Conservation (phyloP, 2,888 invertebrate genomes). For the Kryphioiulus occultus region DNA sequence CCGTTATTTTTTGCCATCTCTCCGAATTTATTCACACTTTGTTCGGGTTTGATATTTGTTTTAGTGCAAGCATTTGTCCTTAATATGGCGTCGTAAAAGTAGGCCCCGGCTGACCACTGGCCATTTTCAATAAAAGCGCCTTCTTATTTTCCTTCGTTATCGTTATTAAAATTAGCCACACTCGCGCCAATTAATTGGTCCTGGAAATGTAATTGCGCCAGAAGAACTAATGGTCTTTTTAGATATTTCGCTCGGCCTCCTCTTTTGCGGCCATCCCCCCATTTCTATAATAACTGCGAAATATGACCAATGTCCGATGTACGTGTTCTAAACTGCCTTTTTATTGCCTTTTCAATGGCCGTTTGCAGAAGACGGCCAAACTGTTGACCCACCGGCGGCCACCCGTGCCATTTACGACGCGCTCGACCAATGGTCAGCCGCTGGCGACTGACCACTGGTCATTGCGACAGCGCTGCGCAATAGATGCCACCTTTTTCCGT, state of each 20-base stretch:
- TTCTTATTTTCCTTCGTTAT: slow-evolving; percentile 27
- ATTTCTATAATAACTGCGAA: slow-evolving; percentile 14
- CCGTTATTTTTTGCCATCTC: background rate
- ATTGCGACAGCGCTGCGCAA: background rate
- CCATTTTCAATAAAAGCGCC: slow-evolving; percentile 35
- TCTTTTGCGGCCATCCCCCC: slow-evolving; percentile 7
- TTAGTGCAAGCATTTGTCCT: slow-evolving; percentile 30
- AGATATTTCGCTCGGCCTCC: slow-evolving; percentile 21
- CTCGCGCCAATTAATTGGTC: slow-evolving; percentile 35
- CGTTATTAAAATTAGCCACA: slow-evolving; percentile 35
- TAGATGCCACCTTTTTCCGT: background rate
- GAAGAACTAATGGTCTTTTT: slow-evolving; percentile 35
- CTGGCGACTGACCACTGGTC: background rate
- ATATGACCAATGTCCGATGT: slow-evolving; percentile 35
- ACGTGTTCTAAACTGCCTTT: slow-evolving; percentile 35
- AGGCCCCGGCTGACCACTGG: slow-evolving; percentile 25
- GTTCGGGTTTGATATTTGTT: background rate
- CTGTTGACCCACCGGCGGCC: slow-evolving; percentile 22
- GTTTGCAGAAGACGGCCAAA: slow-evolving; percentile 35
- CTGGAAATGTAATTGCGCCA: slow-evolving; percentile 35
- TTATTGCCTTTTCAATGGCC: slow-evolving; percentile 31
- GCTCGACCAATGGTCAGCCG: slow-evolving; percentile 11
- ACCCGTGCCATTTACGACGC: slow-evolving; percentile 21
- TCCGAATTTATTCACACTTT: slow-evolving; percentile 15
- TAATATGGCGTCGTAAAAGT: slow-evolving; percentile 20